phyloP scores from a whole-genome alignment of 2,113 vertebrate genomes.

The Burhinus bistriatus region DNA sequence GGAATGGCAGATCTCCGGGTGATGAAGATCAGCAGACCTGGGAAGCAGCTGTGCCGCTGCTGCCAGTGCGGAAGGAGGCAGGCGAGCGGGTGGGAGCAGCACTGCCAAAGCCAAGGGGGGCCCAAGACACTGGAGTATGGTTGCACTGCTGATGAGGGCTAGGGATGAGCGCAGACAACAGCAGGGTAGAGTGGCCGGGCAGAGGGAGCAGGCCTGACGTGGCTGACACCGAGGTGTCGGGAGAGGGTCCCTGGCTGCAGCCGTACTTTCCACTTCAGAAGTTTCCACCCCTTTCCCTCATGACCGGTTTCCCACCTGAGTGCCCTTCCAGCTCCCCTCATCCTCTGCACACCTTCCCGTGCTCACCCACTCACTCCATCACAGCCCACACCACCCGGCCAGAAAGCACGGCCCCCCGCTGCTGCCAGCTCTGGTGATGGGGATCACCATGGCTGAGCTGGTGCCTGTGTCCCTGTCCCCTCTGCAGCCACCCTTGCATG shows the following conservation, averaged over 20 bases:
- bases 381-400: accelerated
- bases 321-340: background rate
- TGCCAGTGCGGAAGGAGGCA: background rate
- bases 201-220: background rate
- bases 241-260: background rate
- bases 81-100: background rate
- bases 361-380: background rate
- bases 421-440: background rate
- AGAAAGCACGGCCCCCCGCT: accelerated
- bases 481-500: background rate
- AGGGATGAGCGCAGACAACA: background rate
- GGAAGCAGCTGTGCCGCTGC: background rate
- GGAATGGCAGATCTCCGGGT: background rate
- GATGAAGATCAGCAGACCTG: background rate
- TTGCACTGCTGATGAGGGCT: background rate
- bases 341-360: background rate
- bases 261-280: slow-evolving; percentile 1
- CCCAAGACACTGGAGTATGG: accelerated
- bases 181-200: background rate
- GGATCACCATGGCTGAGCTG: background rate
- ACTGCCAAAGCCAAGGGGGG: background rate
- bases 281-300: slow-evolving; percentile 1
- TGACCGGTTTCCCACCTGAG: background rate
- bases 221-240: background rate
- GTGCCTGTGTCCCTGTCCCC: background rate